Base-by-base conservation (phyloP, 2,113 vertebrate species). In the Python bivittatus region DNA sequence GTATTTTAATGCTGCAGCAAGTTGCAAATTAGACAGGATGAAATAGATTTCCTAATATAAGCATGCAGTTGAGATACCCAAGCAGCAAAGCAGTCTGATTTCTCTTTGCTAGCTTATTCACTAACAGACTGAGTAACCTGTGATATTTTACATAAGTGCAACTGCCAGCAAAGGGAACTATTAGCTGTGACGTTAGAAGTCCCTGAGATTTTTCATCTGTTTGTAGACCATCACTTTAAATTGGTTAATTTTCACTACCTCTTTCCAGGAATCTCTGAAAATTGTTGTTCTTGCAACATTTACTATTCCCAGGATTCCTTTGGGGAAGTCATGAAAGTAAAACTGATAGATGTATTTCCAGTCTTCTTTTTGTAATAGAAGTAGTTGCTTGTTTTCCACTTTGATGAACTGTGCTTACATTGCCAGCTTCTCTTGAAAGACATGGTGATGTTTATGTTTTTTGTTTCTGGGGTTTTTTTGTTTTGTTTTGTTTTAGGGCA, bases 401-500 rank as follows among this genome's bases (percentile, higher is more conserved):
- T 91, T 86, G 44, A 86, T 33, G 27, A 29, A 9, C 17, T 25
- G n/a, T 44, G 57, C 25, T 91, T 68, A 4, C 53, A 44, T n/a
- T 92, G 91, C 56, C 88, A 79, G 57, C 68, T 53, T 86, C 11
- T 87, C 86, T 87, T 87, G 17, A 56, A 48, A 57, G 27, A 87
- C 22, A 54, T 33, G 6, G 38, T 96, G 94, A 94, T 44, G 9
- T 27, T 1, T 0, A 0, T 53, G 0, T 25, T n/a, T n/a, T n/a
- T n/a, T n/a, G n/a, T n/a, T n/a, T n/a, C n/a, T 1, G 89, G 92
- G 79, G 92, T 91, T 33, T 33, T 94, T 91, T n/a, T n/a, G n/a
- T n/a, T 92, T 48, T 48, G 27, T 13, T n/a, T 8, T 29, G 95
- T 91, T 93, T 52, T 90, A 99, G 99, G 99, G 99, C 20, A 98